These are phyloP conservation scores for Erpetoichthys calabaricus DNA, from an alignment of 2,797 vertebrate species.

Conservation along the genomic window DNA sequence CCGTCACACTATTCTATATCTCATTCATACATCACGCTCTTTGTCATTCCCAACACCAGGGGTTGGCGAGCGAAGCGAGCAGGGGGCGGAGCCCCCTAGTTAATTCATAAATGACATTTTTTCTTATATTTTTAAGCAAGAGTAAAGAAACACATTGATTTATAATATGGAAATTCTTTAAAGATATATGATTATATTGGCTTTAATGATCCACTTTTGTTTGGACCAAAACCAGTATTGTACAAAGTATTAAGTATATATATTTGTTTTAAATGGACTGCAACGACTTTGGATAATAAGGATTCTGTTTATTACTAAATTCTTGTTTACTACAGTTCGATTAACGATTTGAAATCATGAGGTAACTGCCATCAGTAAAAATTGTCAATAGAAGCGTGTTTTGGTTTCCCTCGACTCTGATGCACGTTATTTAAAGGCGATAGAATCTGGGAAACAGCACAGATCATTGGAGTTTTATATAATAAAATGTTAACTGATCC, in stretches of 20 bases:
- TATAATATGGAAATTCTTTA: slow-evolving; percentile 98
- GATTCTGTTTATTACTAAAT: slow-evolving; percentile 99
- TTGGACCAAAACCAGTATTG: slow-evolving; percentile 99
- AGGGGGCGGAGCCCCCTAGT: no score
- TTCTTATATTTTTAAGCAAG: no score
- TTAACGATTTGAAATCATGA: slow-evolving; percentile 96
- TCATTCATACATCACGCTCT: no score
- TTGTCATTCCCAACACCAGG: no score
- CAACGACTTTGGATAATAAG: slow-evolving; percentile 99
- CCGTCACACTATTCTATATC: no score
- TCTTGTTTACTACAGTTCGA: slow-evolving; percentile 99
- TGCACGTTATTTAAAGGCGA: no score
- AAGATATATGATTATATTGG: slow-evolving; percentile 94
- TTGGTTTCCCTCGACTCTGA: slow-evolving; percentile 10
- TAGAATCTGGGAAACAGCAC: no score
- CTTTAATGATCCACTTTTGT: slow-evolving; percentile 99
- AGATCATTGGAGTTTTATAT: no score
- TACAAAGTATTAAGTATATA: slow-evolving; percentile 99
- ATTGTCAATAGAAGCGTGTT: slow-evolving; percentile 49
- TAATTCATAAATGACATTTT: no score
- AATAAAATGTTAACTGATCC: no score
- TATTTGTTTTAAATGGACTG: slow-evolving; percentile 99
- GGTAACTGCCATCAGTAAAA: slow-evolving; percentile 99
- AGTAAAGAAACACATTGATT: no score
- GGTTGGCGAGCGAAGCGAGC: no score